Base-by-base conservation (phyloP, 2,888 invertebrate species). In the Thalpophila matura region DNA sequence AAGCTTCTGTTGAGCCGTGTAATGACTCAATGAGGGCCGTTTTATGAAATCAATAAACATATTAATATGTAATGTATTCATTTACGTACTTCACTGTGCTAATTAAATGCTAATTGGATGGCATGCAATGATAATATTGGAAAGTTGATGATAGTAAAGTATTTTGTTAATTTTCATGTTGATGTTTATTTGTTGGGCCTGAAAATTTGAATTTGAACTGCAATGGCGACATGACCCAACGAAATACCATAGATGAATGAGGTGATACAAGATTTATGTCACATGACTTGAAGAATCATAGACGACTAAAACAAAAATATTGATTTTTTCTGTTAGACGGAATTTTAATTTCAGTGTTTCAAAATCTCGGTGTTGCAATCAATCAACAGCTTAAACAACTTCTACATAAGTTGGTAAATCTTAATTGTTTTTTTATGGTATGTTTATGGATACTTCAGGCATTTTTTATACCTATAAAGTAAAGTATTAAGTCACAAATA, bases 31-130 rank as follows among this genome's bases (percentile, higher is more conserved):
- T 68, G 45, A 47, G 40, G 22, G 12, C 27, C 20, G 5, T 47
- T 55, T 29, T 35, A 18, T 53, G 51, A 53, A 62, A 73, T 67
- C 55, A 74, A 70, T 69, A 67, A 59, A 54, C 33, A 16, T 37
- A 57, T 64, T 50, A 27, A 57, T 53, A 58, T 65, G 57, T 75
- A 62, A 37, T 47, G 47, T 50, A 50, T 65, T 62, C 56, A 62
- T 56, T 74, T 42, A 26, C 27, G 22, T 54, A 45, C 24, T 16
- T 40, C n/a, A 27, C 24, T 47, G 53, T 43, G 37, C 53, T 49
- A 70, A 70, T 78, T 60, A 49, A 51, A 60, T 60, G 45, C 24
- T 61, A 58, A 75, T 58, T 65, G 58, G 49, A 56, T 26, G 14
- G 43, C 10, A 27, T 46, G 58, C 45, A 51, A 10, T 40, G 43